Evolutionary conservation across 1,140 invertebrate species (phyloP), one percentile per base, ranked within the genome.

Genomic region (Neodiprion pinetum): DNA sequence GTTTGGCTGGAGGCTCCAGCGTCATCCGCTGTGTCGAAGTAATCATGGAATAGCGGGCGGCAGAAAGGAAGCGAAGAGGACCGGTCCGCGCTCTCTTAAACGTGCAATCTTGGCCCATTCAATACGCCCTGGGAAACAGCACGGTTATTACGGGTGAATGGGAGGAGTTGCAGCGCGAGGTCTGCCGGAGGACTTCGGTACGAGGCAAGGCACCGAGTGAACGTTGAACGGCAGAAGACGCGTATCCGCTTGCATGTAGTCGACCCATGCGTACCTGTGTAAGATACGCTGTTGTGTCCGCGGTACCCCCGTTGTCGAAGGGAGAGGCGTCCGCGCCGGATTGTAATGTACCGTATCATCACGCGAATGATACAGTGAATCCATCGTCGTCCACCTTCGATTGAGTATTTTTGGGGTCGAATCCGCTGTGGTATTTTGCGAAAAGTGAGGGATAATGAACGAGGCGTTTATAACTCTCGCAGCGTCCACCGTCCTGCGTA

Each of bases 71-170:
- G 53, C 11, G 53, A 9, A 61, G 53, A 61, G 8, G 53, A 61
- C 4, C 7, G 3, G 53, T 61, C 53, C n/a, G 11, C 8, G 53
- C 11, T 17, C 53, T 7, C 53, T 61, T 17, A 40, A 61, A 61
- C 53, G 53, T 61, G 53, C 53, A 61, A 61, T 61, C 53, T 61
- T 61, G 11, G 53, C 53, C 53, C 53, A 61, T 61, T 61, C 53
- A 61, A 61, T 12, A 61, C n/a, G 53, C 53, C n/a, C 53, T 61
- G 53, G 53, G 53, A 61, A 61, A 61, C 53, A 14, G 53, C 53
- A 61, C 53, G n/a, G 53, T 61, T 61, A 61, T 61, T 61, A 61
- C 53, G 53, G n/a, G 11, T 61, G 53, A 61, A 61, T 61, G 53
- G n/a, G 11, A 61, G 11, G 53, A 61, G 53, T 40, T 40, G 28